Base-by-base conservation (phyloP, 92 coral and sea anemone species). In the Diadumene lineata region DNA sequence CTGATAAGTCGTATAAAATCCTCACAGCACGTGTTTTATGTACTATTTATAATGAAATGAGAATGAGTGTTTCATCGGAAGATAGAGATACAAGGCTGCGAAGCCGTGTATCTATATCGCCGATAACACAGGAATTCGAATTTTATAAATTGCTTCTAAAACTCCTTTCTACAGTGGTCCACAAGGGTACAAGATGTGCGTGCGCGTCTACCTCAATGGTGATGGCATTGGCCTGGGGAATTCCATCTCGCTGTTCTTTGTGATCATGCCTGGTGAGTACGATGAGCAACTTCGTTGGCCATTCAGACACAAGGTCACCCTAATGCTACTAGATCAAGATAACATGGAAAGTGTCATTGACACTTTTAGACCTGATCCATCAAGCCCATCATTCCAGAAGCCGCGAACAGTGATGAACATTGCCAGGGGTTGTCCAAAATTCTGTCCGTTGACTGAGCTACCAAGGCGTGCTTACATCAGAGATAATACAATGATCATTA, bases 361-460 rank as follows among this genome's bases (percentile, higher is more conserved):
- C 33, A 89, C 94, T 25, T 92, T 92, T 68, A 76, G 90, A 0
- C 98, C 98, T 13, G 98, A 92, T 68, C 94, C 94, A 0, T 80
- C 74, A 77, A 92, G 98, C 80, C 86, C 98, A 0, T 86, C 92
- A 18, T 92, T 92, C 75, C 98, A 92, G 55, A 83, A 82, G 34
- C 98, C 94, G 21, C 65, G 81, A 29, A 82, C 83, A 31, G 89
- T 89, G 29, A 89, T 87, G 66, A 92, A 92, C 68, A 75, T 92
- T 43, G 98, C 94, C 30, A 86, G 92, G 28, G 96, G 98, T 1
- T 89, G 98, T 23, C 96, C 96, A 8, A 56, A 86, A 88, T 92
- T 89, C 65, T 87, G 84, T 22, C 83, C 94, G 0, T 76, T 83
- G 65, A 55, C 94, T 8, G 92, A 83, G 38, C 79, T 92, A 0